Evolutionary conservation across 2,797 vertebrate genomes (phyloP).

Genomic region (Gymnoscopelus microlampas): DNA sequence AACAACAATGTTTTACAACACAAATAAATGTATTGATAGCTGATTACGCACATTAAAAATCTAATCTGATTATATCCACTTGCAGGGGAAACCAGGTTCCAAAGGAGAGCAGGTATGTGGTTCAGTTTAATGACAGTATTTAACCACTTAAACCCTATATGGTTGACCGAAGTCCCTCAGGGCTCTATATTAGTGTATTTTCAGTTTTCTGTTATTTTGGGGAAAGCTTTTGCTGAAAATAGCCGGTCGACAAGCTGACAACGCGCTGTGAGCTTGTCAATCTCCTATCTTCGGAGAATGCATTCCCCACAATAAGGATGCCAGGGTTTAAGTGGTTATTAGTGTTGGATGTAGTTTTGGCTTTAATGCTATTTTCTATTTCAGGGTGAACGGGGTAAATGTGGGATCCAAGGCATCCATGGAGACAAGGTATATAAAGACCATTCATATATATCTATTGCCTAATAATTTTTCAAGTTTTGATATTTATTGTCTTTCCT

Average conservation of each 20-base stretch:
- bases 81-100: slow-evolving; percentile 90
- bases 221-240: too few relatives aligned
- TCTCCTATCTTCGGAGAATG: too few relatives aligned
- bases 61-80: slow-evolving; percentile 32
- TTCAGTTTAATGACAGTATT: slow-evolving; percentile 18
- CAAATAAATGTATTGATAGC: too few relatives aligned
- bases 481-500: not conserved
- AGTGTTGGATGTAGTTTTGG: slow-evolving; percentile 9
- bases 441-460: not conserved
- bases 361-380: not conserved
- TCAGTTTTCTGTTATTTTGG: too few relatives aligned
- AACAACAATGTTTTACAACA: not conserved
- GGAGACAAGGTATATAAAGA: slow-evolving; percentile 86
- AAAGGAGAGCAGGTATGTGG: slow-evolving; percentile 89
- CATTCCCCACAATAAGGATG: too few relatives aligned
- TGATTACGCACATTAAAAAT: slow-evolving; percentile 13
- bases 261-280: too few relatives aligned
- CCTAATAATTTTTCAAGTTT: slow-evolving; percentile 8
- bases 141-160: slow-evolving; percentile 62
- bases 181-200: too few relatives aligned
- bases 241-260: too few relatives aligned
- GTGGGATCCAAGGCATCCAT: slow-evolving; percentile 92
- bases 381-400: slow-evolving; percentile 92
- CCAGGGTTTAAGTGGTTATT: not conserved
- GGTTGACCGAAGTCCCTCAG: too few relatives aligned